Evolutionary conservation across 1,140 invertebrate genomes (phyloP).

Genomic region (Pogonomyrmex barbatus): DNA sequence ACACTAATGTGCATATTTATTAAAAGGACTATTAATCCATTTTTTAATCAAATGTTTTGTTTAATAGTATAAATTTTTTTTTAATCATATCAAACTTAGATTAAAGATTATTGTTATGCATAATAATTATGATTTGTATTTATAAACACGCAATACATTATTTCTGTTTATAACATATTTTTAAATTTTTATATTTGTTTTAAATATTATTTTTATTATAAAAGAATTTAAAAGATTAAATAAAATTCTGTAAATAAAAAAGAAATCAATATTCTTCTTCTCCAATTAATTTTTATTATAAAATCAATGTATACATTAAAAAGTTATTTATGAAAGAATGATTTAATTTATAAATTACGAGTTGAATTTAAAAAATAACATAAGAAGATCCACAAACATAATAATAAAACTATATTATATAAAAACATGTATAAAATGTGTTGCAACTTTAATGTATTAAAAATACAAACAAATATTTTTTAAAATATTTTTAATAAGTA

Average conservation of each 20-base stretch:
- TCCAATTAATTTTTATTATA: neutral
- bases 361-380: neutral
- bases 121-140: neutral
- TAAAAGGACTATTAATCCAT: constrained; percentile 27
- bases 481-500: neutral
- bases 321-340: neutral
- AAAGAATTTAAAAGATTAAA: neutral
- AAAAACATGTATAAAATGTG: neutral
- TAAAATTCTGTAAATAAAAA: constrained; percentile 1
- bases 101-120: neutral
- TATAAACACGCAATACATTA: neutral
- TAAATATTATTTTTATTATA: neutral
- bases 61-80: neutral
- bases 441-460: neutral
- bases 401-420: neutral
- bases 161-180: constrained; percentile 1
- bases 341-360: neutral
- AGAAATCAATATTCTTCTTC: neutral
- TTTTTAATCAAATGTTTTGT: neutral
- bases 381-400: neutral
- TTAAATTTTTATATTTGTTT: neutral
- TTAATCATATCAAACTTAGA: neutral
- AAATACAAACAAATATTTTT: neutral
- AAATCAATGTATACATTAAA: neutral
- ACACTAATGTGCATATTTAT: neutral